Evolutionary conservation across 1,140 invertebrate genomes (phyloP).

Genomic region (Pectinophora gossypiella): DNA sequence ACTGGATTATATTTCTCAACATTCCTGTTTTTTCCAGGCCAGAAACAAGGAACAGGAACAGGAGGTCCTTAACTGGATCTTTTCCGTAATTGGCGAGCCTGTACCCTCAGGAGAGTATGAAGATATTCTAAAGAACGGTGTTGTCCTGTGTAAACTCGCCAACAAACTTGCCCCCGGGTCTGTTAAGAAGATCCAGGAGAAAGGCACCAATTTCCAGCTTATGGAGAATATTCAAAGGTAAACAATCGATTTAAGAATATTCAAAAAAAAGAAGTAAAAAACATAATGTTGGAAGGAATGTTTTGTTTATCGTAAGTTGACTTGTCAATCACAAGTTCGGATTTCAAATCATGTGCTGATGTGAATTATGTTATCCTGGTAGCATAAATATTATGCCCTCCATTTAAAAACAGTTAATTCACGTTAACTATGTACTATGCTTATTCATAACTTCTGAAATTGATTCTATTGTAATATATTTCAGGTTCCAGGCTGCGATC

Average conservation of each 20-base stretch:
- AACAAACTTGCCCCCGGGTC: conserved; percentile 96
- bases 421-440: conserved; percentile 9
- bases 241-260: background rate
- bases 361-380: too few species aligned
- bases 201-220: conserved; percentile 97
- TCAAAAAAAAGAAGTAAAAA: background rate
- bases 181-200: conserved; percentile 96
- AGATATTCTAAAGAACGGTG: conserved; percentile 94
- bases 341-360: too few species aligned
- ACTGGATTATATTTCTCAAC: too few species aligned
- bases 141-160: conserved; percentile 94
- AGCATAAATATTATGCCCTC: too few species aligned
- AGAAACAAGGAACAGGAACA: conserved; percentile 94
- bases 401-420: too few species aligned
- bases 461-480: conserved; percentile 17
- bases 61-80: conserved; percentile 94
- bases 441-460: conserved; percentile 1
- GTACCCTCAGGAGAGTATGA: conserved; percentile 90
- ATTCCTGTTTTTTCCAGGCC: conserved; percentile 77
- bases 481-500: conserved; percentile 92
- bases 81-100: conserved; percentile 90
- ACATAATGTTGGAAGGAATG: too few species aligned
- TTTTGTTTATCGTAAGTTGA: too few species aligned
- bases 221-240: conserved; percentile 98
- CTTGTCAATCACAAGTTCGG: too few species aligned